phyloP scores from a whole-genome alignment of 2,113 vertebrate species.

The Phrynocephalus versicolor region DNA sequence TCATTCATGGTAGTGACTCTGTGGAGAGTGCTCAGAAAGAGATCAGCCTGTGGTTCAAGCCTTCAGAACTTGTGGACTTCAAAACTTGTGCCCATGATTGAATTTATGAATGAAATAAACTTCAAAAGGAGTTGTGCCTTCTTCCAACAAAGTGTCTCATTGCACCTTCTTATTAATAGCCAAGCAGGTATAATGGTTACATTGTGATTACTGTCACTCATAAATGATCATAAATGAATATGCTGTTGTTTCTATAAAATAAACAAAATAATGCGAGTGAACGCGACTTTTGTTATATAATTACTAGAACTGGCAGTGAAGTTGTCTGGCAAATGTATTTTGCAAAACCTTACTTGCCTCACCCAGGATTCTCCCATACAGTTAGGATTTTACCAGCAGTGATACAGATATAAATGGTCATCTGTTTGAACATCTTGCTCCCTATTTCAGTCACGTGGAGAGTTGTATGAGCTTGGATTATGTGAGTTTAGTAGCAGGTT shows the following conservation, averaged over 20 bases:
- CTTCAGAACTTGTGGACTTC: conserved; percentile 80
- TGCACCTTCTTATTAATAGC: conserved; percentile 42
- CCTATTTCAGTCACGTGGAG: too few relatives aligned
- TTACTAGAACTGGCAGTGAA: neutral
- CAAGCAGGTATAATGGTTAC: conserved; percentile 33
- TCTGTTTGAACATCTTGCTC: neutral
- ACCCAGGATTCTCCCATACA: too few relatives aligned
- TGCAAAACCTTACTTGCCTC: neutral
- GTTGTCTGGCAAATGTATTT: neutral
- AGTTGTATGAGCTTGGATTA: too few relatives aligned
- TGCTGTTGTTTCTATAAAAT: neutral
- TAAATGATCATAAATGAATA: too few relatives aligned
- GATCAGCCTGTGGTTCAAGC: conserved; percentile 90
- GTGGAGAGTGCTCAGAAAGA: conserved; percentile 90
- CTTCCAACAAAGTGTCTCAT: conserved; percentile 46
- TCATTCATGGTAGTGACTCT: conserved; percentile 95
- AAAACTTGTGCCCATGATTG: conserved; percentile 83
- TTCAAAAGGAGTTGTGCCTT: conserved; percentile 43
- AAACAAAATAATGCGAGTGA: neutral
- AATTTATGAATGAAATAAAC: conserved; percentile 85
- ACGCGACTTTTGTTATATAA: neutral
- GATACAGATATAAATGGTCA: neutral
- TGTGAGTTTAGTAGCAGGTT: too few relatives aligned
- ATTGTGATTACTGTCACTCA: too few relatives aligned
- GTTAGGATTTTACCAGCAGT: neutral